phyloP scores from a whole-genome alignment of 1,140 invertebrate genomes.

The Rhizoglyphus robini region DNA sequence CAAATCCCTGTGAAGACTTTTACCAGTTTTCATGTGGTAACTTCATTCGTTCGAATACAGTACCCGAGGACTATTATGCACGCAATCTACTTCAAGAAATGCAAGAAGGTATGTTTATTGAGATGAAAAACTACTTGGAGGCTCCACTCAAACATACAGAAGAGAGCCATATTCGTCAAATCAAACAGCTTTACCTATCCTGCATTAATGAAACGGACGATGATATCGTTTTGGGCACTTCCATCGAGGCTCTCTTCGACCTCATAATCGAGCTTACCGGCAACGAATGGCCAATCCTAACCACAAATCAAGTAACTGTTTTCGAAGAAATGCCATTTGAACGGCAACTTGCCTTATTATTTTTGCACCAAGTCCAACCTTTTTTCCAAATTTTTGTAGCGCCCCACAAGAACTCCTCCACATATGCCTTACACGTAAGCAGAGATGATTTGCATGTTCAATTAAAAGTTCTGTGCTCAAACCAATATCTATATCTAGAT shows the following conservation, averaged over 20 bases:
- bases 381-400: conserved; percentile 40
- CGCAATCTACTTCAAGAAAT: conserved; percentile 37
- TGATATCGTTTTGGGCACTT: conserved; percentile 28
- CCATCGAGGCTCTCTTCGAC: conserved; percentile 32
- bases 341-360: conserved; percentile 37
- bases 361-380: conserved; percentile 39
- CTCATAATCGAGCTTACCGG: conserved; percentile 27
- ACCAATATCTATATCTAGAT: conserved; percentile 30
- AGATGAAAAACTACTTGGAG: conserved; percentile 33
- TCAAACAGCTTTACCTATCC: conserved; percentile 39
- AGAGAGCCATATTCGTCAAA: conserved; percentile 33
- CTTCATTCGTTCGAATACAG: conserved; percentile 30
- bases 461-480: too few relatives aligned
- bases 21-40: conserved; percentile 51
- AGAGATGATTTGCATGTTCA: conserved; percentile 28
- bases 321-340: conserved; percentile 28
- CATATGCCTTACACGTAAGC: conserved; percentile 38
- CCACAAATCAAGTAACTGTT: conserved; percentile 24
- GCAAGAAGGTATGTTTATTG: conserved; percentile 35
- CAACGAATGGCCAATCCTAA: conserved; percentile 41
- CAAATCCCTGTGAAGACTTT: conserved; percentile 50
- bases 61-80: conserved; percentile 35
- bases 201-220: conserved; percentile 36
- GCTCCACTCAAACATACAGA: background rate
- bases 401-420: conserved; percentile 39